Conservation (phyloP, 2,797 vertebrate genomes). For the Cirrhinus molitorella region DNA sequence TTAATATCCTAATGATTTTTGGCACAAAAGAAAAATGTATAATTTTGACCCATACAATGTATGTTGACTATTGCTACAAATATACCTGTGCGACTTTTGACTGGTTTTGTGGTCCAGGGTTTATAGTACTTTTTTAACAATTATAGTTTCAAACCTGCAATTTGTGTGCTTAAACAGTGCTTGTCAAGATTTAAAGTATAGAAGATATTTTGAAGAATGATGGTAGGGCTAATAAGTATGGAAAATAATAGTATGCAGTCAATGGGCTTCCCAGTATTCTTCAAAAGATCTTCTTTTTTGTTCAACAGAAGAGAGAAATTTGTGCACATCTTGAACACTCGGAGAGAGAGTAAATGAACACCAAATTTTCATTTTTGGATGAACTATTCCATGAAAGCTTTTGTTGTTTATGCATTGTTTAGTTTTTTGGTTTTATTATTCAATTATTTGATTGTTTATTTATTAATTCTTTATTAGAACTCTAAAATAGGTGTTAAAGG, state of each 20-base stretch:
- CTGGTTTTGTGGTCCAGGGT: too few relatives aligned
- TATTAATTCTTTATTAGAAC: neutral
- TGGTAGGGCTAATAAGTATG: neutral
- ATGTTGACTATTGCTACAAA: too few relatives aligned
- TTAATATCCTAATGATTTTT: too few relatives aligned
- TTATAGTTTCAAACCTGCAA: neutral
- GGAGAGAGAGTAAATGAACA: neutral
- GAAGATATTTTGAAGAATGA: neutral
- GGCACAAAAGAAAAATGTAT: too few relatives aligned
- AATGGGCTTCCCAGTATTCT: neutral
- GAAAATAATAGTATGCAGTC: neutral
- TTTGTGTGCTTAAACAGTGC: neutral
- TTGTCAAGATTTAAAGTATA: neutral
- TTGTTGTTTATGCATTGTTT: neutral
- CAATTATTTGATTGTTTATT: neutral
- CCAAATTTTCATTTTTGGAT: neutral
- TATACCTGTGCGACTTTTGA: too few relatives aligned
- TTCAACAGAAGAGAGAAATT: neutral
- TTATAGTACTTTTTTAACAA: too few relatives aligned
- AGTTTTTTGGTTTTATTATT: neutral
- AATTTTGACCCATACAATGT: too few relatives aligned
- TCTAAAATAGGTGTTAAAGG: neutral
- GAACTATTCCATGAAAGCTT: neutral
- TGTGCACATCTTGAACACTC: neutral
- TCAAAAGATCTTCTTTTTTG: neutral